Base-by-base conservation (phyloP, 2,113 vertebrate genomes). In the Cololabis saira region DNA sequence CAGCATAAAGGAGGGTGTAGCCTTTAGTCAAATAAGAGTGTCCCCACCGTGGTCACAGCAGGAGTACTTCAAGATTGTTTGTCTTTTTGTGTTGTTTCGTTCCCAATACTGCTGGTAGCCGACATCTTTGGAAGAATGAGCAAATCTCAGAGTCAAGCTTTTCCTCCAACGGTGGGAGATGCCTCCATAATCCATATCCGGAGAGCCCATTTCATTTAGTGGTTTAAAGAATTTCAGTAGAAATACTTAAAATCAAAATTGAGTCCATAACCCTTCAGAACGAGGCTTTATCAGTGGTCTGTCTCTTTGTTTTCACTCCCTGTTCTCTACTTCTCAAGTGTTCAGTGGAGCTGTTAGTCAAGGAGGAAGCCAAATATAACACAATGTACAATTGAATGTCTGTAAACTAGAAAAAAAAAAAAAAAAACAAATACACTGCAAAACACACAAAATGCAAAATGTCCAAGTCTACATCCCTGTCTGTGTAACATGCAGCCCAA, bases 21-120 rank as follows among this genome's bases (percentile, higher is more conserved):
- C 89, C 93, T 94, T 91, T 89, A 92, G 83, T 90, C 68, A 93
- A 94, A 93, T 93, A 92, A 92, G 88, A 95, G 88, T 92, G 88
- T 93, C 94, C 92, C 91, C 84, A 90, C 74, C 90, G 85, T 78
- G 92, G 93, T 89, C 92, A 42, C 93, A 93, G 92, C 91, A 89
- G 93, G 93, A 92, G 91, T 63, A 90, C 91, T 93, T 87, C 87
- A 91, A 92, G 90, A 91, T 88, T 88, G 87, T 92, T 93, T 92
- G 90, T 92, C 89, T 91, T 89, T 89, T 88, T 84, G 82, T 71
- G 87, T 89, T 84, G 87, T 90, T 92, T 90, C 55, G 74, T 88
- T 90, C 87, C 66, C 66, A 67, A 87, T 88, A 88, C 89, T 91
- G 90, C 77, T 65, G 89, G 90, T 90, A 91, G 91, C 92, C 85